Evolutionary conservation across 2,888 invertebrate genomes (phyloP), one percentile per base, ranked within the genome.

Genomic region (Tinea trinotella): DNA sequence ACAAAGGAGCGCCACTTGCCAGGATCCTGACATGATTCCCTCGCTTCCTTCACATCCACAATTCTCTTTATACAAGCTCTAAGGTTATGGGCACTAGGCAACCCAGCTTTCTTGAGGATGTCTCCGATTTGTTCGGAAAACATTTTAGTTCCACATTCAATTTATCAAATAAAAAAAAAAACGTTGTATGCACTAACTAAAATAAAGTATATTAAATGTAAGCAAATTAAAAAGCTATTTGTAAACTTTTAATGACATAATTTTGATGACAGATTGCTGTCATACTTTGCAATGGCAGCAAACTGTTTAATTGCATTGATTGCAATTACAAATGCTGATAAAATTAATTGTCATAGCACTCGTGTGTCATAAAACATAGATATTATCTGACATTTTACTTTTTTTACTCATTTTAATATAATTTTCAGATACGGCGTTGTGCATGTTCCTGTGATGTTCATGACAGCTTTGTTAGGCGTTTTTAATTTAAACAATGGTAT

Each of bases 181-280:
- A n/a, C n/a, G n/a, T n/a, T n/a, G n/a, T n/a, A n/a, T n/a, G 10
- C 30, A 30, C 30, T 30, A 30, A 7, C 5, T 30, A 7, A 30
- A 30, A 7, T 7, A 30, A 30, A 7, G 30, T 30, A 7, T 30
- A 30, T 10, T 30, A 30, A 30, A 30, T 10, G 30, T 30, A 10
- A 7, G 30, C 4, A 10, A 36, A 36, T 10, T 36, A 36, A 12
- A 36, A 36, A 6, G 22, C 22, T 5, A 22, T 22, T 22, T 22
- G 22, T 22, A 22, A n/a, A n/a, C n/a, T n/a, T n/a, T 30, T 30
- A 30, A 30, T 30, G 13, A 5, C 17, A 48, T 10, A 30, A 30
- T 30, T 50, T 50, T 22, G 50, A 50, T 50, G 50, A 50, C 22
- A 50, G 50, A 50, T 50, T 50, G 46, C 5, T n/a, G 30, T 30